Percentiles rank a stretch among this genome's conserved stretches.
Evolutionary conservation across 2,888 invertebrate genomes (phyloP).

Genomic region (Spisula solida): DNA sequence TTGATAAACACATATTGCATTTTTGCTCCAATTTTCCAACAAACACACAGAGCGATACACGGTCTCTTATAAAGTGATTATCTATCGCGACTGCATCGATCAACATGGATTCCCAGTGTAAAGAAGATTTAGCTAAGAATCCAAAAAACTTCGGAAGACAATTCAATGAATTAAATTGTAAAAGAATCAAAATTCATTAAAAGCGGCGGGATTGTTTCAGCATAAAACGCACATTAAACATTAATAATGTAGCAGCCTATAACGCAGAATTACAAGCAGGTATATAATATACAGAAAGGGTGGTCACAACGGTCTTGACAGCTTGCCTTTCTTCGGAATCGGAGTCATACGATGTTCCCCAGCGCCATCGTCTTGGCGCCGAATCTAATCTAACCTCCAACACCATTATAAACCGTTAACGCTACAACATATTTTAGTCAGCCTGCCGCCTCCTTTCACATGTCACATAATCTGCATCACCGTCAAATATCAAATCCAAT

Average conservation of each 20-base stretch:
- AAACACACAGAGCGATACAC: constrained; percentile 27
- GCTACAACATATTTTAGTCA: constrained; percentile 3
- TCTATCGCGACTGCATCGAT: constrained; percentile 28
- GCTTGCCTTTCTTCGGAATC: constrained; percentile 69
- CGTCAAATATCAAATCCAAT: constrained; percentile 4
- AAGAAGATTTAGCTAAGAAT: constrained; percentile 28
- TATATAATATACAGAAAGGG: constrained; percentile 35
- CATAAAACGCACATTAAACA: constrained; percentile 35
- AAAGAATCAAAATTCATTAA: constrained; percentile 37
- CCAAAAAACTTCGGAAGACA: constrained; percentile 35
- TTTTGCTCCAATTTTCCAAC: constrained; percentile 38
- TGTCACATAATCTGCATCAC: neutral
- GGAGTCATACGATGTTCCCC: constrained; percentile 55
- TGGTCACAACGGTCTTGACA: constrained; percentile 41
- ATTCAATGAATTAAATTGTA: constrained; percentile 24
- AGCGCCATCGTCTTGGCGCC: constrained; percentile 61
- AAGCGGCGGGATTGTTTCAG: constrained; percentile 34
- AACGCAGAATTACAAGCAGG: constrained; percentile 35
- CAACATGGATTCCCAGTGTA: constrained; percentile 19
- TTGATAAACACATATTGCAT: constrained; percentile 35
- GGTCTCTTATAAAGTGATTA: constrained; percentile 41
- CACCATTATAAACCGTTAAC: constrained; percentile 53
- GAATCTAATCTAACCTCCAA: constrained; percentile 67
- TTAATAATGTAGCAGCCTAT: constrained; percentile 27
- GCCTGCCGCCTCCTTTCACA: neutral